Evolutionary conservation across 2,797 vertebrate genomes (phyloP).

Genomic region (Salmo trutta): DNA sequence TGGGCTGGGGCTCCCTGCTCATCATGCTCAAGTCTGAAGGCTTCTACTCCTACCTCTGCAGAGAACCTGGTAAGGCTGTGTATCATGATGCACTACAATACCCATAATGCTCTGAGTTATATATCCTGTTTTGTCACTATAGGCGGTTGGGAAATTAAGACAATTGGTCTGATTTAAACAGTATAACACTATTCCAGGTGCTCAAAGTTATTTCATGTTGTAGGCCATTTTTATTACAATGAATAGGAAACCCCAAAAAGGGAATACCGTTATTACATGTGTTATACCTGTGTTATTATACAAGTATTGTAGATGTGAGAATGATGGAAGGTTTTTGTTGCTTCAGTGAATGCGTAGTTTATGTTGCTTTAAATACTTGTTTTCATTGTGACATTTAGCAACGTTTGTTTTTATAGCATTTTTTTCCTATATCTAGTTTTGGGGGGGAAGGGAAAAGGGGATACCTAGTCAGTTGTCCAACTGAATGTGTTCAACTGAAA

Average conservation of each 20-base stretch:
- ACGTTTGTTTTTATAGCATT: background rate
- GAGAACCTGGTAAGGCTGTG: constrained; percentile 75
- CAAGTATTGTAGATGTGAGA: background rate
- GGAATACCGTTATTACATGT: background rate
- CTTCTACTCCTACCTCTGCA: constrained; percentile 94
- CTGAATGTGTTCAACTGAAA: too few species aligned
- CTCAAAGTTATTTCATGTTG: background rate
- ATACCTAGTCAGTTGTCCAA: too few species aligned
- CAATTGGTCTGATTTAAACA: background rate
- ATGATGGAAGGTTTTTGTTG: background rate
- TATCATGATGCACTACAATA: background rate
- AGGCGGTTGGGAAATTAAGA: background rate
- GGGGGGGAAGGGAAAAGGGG: too few species aligned
- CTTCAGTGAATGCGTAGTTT: too few species aligned
- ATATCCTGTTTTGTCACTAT: background rate
- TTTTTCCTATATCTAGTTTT: background rate
- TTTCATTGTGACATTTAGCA: background rate
- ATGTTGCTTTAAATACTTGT: background rate
- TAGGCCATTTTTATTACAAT: background rate
- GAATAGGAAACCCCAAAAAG: background rate
- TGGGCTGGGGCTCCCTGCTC: constrained; percentile 97
- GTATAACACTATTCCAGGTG: background rate
- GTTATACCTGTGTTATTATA: background rate
- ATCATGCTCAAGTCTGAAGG: constrained; percentile 99
- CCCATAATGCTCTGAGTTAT: background rate